These are phyloP conservation scores for Falco peregrinus DNA, from an alignment of 2,797 vertebrate genomes.

Conservation along the genomic window DNA sequence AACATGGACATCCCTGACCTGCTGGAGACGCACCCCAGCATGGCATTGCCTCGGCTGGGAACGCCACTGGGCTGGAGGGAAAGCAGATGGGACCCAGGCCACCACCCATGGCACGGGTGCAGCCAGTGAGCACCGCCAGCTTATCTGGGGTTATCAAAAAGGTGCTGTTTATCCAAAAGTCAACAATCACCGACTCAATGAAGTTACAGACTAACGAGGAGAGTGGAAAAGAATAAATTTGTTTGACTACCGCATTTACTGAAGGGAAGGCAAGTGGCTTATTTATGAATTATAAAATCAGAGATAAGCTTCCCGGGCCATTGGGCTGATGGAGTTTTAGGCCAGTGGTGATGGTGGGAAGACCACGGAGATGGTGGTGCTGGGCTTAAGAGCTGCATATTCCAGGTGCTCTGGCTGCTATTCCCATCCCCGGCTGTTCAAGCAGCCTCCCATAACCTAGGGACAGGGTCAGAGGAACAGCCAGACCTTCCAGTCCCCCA, in stretches of 20 bases:
- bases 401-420: not conserved
- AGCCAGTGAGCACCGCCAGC: not conserved
- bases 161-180: not conserved
- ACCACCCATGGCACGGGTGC: not conserved
- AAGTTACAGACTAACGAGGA: not conserved
- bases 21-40: fast-evolving
- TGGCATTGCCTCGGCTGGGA: fast-evolving
- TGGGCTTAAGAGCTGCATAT: not conserved
- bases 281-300: not conserved
- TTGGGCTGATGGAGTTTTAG: not conserved
- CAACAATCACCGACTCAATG: not conserved
- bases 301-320: not conserved
- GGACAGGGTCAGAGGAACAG: not conserved
- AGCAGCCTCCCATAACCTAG: not conserved
- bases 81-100: not conserved
- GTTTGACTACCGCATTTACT: not conserved
- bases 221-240: not conserved
- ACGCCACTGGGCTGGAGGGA: not conserved
- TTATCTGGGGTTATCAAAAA: conserved; percentile 19
- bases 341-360: not conserved
- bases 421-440: not conserved
- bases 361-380: not conserved
- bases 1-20: not conserved
- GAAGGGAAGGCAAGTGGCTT: not conserved
- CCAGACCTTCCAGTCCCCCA: not conserved